Percentiles rank a stretch among this genome's conserved stretches.
Evolutionary conservation across 2,113 vertebrate species (phyloP).

Genomic region (Donacobius atricapilla): DNA sequence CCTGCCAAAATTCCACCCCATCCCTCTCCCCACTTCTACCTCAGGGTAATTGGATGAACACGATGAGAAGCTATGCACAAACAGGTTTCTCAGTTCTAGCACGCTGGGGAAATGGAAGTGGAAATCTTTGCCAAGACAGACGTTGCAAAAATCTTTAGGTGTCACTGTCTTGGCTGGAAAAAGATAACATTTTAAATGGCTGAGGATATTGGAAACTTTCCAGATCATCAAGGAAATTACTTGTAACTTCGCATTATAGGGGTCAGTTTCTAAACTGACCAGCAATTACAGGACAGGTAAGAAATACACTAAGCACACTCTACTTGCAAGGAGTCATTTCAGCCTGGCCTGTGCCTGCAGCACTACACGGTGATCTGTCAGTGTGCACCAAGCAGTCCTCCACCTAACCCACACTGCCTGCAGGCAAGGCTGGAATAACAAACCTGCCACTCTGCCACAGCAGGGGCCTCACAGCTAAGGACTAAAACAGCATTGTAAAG

Average conservation of each 20-base stretch:
- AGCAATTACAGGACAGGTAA: not conserved
- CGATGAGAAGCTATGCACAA: not conserved
- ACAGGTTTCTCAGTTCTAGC: not conserved
- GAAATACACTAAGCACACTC: fast-evolving
- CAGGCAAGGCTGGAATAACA: not conserved
- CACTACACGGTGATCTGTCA: not conserved
- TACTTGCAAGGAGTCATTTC: not conserved
- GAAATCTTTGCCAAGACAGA: not conserved
- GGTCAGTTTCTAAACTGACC: not conserved
- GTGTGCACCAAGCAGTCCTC: not conserved
- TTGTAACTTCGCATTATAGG: not conserved
- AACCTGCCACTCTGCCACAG: not conserved
- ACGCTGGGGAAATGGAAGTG: not conserved
- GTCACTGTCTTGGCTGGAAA: not conserved
- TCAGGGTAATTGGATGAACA: not conserved
- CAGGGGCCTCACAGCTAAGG: not conserved
- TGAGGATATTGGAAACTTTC: not conserved
- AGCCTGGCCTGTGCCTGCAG: not conserved
- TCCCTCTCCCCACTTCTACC: not conserved
- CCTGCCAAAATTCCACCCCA: not conserved
- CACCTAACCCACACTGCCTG: not conserved
- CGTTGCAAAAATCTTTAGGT: not conserved
- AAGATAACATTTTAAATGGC: not conserved
- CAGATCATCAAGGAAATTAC: not conserved
- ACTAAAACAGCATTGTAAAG: not conserved